phyloP scores from a whole-genome alignment of 2,888 invertebrate species.

The Amaurobius ferox region DNA sequence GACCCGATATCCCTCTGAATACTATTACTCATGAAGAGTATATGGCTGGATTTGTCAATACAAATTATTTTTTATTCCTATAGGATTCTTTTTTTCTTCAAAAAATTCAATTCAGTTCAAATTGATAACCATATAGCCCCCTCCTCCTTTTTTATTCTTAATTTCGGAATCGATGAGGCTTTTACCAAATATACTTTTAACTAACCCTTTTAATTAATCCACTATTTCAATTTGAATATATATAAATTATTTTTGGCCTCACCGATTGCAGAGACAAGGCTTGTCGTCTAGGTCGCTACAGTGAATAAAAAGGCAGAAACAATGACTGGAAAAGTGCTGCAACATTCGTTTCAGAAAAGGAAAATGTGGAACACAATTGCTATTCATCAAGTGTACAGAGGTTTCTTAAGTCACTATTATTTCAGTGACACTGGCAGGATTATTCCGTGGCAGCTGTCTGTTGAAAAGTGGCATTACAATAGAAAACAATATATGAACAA shows the following conservation, averaged over 20 bases:
- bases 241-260: not conserved
- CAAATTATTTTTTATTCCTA: too few relatives aligned
- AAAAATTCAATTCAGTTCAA: too few relatives aligned
- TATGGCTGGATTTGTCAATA: not conserved
- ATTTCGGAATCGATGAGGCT: too few relatives aligned
- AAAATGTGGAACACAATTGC: slow-evolving; percentile 21
- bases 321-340: slow-evolving; percentile 28
- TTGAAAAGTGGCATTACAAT: slow-evolving; percentile 27
- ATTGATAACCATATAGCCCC: too few relatives aligned
- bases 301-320: slow-evolving; percentile 41
- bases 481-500: slow-evolving; percentile 6
- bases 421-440: slow-evolving; percentile 43
- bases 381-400: slow-evolving; percentile 55
- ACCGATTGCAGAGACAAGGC: slow-evolving; percentile 45
- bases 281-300: slow-evolving; percentile 67
- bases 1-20: not conserved
- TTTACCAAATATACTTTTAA: too few relatives aligned
- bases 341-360: slow-evolving; percentile 24
- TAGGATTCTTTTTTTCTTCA: too few relatives aligned
- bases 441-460: slow-evolving; percentile 70
- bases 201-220: too few relatives aligned
- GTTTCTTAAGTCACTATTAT: slow-evolving; percentile 32
- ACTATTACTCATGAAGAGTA: not conserved
- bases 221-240: too few relatives aligned
- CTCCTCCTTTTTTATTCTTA: too few relatives aligned